Evolutionary conservation across 2,113 vertebrate species (phyloP), one percentile per base, ranked within the genome.

Genomic region (Willisornis vidua): DNA sequence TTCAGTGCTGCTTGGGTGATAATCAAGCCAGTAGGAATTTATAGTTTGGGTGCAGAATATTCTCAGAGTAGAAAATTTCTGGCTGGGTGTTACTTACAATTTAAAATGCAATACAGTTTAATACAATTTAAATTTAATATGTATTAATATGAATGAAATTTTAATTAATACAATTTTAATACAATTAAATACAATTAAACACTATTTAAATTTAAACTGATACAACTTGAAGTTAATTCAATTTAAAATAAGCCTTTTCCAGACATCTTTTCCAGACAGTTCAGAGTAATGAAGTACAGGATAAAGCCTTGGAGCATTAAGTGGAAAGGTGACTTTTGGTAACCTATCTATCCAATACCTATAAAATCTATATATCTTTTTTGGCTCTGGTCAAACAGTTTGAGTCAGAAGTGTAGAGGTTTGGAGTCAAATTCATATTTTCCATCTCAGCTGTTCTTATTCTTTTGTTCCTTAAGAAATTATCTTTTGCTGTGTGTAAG

Each of bases 391-490:
- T 12, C 62, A 45, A 57, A 71, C 31, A 63, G 8, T 37, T 33
- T 28, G 25, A 8, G 18, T 43, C 57, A 63, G 43, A 84, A 77
- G 49, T 6, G 14, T 14, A 7, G 65, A 45, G 10, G 6, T 57
- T 95, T 95, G 95, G 94, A 92, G 89, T 94, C 19, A 80, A 91
- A 89, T 97, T 98, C 76, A 62, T 95, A 81, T 90, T 97, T 90
- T 97, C 93, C 46, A 54, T 97, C 76, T 75, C 96, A 73, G 91
- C 93, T 35, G 7, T 85, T 97, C 89, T 96, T 59, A 77, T 84
- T 67, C 93, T 98, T 95, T 98, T 97, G 9, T 87, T 98, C 94
- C 95, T 97, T 78, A 97, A 86, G 96, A 97, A 98, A 87, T 80
- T 95, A 51, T 97, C 97, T 95, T 98, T 98, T 93, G 86, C 63